phyloP scores from a whole-genome alignment of 2,113 vertebrate species.

The Eira barbara region DNA sequence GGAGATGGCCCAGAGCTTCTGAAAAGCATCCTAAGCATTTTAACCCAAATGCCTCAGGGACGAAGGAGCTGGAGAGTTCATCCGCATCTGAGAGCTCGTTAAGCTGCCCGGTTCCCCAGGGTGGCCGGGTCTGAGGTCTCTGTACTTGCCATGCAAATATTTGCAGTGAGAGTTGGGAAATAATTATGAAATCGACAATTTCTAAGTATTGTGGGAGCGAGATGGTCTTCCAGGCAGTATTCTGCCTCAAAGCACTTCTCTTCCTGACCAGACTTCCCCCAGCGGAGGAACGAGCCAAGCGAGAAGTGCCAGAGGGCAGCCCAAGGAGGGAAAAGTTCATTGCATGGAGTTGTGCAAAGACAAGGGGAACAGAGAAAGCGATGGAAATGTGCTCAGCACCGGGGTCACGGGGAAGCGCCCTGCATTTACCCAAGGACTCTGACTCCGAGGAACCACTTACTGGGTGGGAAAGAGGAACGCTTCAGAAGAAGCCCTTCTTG shows the following conservation, averaged over 20 bases:
- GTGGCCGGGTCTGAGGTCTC: neutral
- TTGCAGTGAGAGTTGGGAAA: slow-evolving; percentile 3
- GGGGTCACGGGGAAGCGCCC: neutral
- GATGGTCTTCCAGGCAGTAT: neutral
- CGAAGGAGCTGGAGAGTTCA: neutral
- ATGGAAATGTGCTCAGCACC: neutral
- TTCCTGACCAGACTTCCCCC: neutral
- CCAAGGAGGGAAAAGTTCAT: neutral
- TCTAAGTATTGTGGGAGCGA: neutral
- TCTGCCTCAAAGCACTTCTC: neutral
- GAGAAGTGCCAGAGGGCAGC: neutral
- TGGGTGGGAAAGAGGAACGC: neutral
- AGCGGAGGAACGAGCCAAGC: neutral
- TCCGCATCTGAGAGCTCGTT: neutral
- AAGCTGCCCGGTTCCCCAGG: neutral
- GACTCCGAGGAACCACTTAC: neutral
- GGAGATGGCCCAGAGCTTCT: neutral
- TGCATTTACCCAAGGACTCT: neutral
- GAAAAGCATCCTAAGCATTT: neutral
- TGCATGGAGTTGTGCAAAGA: neutral
- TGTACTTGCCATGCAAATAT: slow-evolving; percentile 4
- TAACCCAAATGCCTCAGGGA: neutral
- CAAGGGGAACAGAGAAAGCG: neutral
- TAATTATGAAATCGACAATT: neutral
- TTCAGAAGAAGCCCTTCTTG: neutral